Evolutionary conservation across 1,140 invertebrate genomes (phyloP).

Genomic region (Solenopsis fugax): DNA sequence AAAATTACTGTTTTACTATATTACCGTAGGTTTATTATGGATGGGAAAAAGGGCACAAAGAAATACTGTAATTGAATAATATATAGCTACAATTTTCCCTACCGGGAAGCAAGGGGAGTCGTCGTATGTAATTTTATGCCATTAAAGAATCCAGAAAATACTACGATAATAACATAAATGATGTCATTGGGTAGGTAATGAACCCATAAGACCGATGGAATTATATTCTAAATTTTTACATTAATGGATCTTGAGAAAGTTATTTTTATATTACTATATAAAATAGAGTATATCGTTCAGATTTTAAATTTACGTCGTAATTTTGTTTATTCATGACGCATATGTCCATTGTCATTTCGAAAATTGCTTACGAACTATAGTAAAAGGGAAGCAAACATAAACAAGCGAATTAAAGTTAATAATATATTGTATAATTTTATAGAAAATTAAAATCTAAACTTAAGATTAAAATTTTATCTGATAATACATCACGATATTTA

Average conservation of each 20-base stretch:
- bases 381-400: not conserved
- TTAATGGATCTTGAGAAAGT: not conserved
- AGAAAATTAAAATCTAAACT: not conserved
- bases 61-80: constrained; percentile 49
- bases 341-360: not conserved
- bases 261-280: constrained; percentile 4
- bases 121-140: constrained; percentile 32
- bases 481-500: not conserved
- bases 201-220: not conserved
- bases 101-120: not conserved
- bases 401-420: not conserved
- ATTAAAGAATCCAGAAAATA: constrained; percentile 43
- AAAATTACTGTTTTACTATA: constrained; percentile 43
- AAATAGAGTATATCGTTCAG: not conserved
- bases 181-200: not conserved
- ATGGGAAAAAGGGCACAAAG: constrained; percentile 4
- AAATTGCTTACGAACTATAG: not conserved
- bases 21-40: constrained; percentile 25
- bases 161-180: constrained; percentile 28
- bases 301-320: not conserved
- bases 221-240: not conserved
- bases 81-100: constrained; percentile 45
- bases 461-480: not conserved
- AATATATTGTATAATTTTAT: not conserved
- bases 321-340: not conserved